These are phyloP conservation scores for Lathamus discolor DNA, from an alignment of 2,113 vertebrate species.

Conservation along the genomic window DNA sequence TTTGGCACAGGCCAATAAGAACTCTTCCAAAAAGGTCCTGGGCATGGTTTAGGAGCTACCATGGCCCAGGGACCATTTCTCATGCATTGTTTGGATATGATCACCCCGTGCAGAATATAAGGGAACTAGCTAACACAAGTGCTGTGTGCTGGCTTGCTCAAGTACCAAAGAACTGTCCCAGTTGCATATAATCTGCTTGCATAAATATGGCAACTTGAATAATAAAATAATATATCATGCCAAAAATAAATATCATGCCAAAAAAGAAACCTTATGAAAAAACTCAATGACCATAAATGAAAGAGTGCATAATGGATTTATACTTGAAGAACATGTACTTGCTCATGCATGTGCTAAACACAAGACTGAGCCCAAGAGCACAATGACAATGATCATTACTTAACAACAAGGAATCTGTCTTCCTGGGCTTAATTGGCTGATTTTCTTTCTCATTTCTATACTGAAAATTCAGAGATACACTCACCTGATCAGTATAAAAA, in stretches of 20 bases:
- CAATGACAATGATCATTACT: background rate
- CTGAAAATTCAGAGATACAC: background rate
- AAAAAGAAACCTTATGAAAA: background rate
- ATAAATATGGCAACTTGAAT: background rate
- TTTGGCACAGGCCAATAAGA: background rate
- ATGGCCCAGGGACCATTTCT: background rate
- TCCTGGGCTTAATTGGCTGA: background rate
- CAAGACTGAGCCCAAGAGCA: background rate
- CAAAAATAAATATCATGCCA: background rate
- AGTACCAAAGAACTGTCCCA: rapidly evolving
- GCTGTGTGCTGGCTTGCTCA: background rate
- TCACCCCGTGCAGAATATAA: background rate
- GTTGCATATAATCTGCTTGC: background rate
- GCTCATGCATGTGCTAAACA: background rate
- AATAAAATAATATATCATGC: too few relatives aligned
- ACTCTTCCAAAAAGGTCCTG: background rate
- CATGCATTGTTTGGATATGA: background rate
- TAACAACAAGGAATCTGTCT: background rate
- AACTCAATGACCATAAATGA: background rate
- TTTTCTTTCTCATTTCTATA: background rate
- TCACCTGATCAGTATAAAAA: background rate
- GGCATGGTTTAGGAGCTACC: background rate
- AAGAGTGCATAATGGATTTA: background rate
- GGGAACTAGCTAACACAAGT: background rate
- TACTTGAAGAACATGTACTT: background rate